These are phyloP conservation scores for Epizoanthus rinbou DNA, from an alignment of 92 coral and sea anemone species.

Conservation along the genomic window DNA sequence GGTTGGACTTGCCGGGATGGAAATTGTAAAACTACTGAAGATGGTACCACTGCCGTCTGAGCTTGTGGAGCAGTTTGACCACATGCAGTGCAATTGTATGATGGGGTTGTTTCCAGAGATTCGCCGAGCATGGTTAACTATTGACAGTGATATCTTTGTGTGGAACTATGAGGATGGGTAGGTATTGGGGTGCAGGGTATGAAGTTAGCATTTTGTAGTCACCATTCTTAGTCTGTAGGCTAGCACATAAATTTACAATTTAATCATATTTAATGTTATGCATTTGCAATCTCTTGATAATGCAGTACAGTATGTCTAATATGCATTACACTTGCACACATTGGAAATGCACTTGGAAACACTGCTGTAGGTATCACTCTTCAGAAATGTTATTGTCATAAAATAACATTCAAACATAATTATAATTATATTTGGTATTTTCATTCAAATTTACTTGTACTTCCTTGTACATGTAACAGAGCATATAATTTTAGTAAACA, in stretches of 20 bases:
- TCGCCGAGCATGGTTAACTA: slow-evolving; percentile 95
- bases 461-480: no score
- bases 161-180: slow-evolving; percentile 99
- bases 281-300: background rate
- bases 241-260: no score
- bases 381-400: no score
- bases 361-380: no score
- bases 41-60: slow-evolving; percentile 92
- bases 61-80: slow-evolving; percentile 94
- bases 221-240: no score
- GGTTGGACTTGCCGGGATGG: slow-evolving; percentile 92
- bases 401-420: no score
- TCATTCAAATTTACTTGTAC: no score
- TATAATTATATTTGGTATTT: no score
- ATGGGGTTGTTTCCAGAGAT: slow-evolving; percentile 99
- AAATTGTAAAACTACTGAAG: slow-evolving; percentile 78
- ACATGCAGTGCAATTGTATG: slow-evolving; percentile 98
- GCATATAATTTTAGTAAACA: no score
- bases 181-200: background rate
- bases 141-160: slow-evolving; percentile 97
- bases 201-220: no score
- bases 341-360: background rate
- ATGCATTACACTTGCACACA: background rate
- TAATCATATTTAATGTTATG: no score
- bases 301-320: background rate